Conservation (phyloP, 1,140 invertebrate genomes). For the Chrysomallon squamiferum region DNA sequence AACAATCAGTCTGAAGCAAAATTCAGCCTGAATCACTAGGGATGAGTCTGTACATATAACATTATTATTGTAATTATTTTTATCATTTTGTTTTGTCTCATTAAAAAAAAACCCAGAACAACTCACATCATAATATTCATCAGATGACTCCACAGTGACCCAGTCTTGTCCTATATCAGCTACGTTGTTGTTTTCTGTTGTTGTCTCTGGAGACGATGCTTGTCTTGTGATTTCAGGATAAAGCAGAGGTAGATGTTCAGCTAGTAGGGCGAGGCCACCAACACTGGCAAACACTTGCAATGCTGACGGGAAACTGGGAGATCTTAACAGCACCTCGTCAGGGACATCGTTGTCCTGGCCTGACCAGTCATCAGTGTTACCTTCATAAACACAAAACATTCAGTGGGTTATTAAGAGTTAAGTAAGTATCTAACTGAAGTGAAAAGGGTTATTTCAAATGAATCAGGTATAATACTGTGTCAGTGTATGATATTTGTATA, state of each 20-base stretch:
- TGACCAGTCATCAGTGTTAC: conserved; percentile 14
- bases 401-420: too few relatives aligned
- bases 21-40: too few relatives aligned
- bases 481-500: neutral
- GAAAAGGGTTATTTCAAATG: too few relatives aligned
- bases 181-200: conserved; percentile 33
- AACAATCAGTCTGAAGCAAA: too few relatives aligned
- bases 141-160: conserved; percentile 76
- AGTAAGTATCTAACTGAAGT: too few relatives aligned
- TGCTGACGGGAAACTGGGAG: conserved; percentile 69
- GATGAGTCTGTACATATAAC: too few relatives aligned
- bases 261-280: conserved; percentile 85
- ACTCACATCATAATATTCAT: conserved; percentile 74
- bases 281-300: conserved; percentile 83
- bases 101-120: too few relatives aligned
- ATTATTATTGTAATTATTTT: too few relatives aligned
- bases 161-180: conserved; percentile 71
- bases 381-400: too few relatives aligned
- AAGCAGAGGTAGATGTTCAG: conserved; percentile 83
- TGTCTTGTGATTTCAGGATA: conserved; percentile 76
- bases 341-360: conserved; percentile 39
- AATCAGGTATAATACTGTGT: too few relatives aligned
- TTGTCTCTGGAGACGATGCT: conserved; percentile 38
- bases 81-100: too few relatives aligned
- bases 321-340: conserved; percentile 38